A percentile compares a stretch with the other conserved stretches of the same genome.
Evolutionary conservation across 2,797 vertebrate species (phyloP).

Genomic region (Hephaestus fuliginosus): DNA sequence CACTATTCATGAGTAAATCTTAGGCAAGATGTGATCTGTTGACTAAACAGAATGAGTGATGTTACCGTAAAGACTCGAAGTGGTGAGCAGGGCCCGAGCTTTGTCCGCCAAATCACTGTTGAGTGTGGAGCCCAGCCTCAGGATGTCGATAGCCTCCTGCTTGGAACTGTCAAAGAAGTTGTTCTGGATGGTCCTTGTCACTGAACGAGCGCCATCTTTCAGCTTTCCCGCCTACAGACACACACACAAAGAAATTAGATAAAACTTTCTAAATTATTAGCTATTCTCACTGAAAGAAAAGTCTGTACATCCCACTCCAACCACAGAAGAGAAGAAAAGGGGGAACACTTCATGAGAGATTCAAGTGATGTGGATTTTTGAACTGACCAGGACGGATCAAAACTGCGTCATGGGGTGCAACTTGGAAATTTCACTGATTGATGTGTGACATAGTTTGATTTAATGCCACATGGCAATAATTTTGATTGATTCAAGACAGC

Average conservation of each 20-base stretch:
- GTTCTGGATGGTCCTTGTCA: slow-evolving; percentile 99
- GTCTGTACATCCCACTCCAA: neutral
- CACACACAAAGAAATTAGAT: neutral
- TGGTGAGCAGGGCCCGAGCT: slow-evolving; percentile 97
- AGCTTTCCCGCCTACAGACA: slow-evolving; percentile 93
- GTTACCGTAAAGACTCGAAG: slow-evolving; percentile 96
- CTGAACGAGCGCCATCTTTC: slow-evolving; percentile 98
- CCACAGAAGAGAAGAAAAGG: slow-evolving; percentile 29
- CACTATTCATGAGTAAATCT: neutral
- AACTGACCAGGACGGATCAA: slow-evolving; percentile 21
- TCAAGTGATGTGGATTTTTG: slow-evolving; percentile 6
- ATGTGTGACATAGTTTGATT: slow-evolving; percentile 25
- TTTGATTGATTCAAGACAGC: slow-evolving; percentile 34
- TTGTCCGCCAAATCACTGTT: slow-evolving; percentile 99
- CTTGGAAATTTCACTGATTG: slow-evolving; percentile 20
- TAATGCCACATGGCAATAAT: neutral
- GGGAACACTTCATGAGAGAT: slow-evolving; percentile 44
- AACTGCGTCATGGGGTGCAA: slow-evolving; percentile 8
- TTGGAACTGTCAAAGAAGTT: slow-evolving; percentile 99
- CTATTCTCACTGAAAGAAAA: neutral
- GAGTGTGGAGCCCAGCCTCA: slow-evolving; percentile 96
- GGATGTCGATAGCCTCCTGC: slow-evolving; percentile 98
- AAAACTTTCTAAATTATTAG: neutral
- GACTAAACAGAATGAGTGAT: neutral
- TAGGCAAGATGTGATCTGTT: neutral